Evolutionary conservation across 2,113 vertebrate genomes (phyloP), one percentile per base, ranked within the genome.

Genomic region (Sinocyclocheilus grahami): DNA sequence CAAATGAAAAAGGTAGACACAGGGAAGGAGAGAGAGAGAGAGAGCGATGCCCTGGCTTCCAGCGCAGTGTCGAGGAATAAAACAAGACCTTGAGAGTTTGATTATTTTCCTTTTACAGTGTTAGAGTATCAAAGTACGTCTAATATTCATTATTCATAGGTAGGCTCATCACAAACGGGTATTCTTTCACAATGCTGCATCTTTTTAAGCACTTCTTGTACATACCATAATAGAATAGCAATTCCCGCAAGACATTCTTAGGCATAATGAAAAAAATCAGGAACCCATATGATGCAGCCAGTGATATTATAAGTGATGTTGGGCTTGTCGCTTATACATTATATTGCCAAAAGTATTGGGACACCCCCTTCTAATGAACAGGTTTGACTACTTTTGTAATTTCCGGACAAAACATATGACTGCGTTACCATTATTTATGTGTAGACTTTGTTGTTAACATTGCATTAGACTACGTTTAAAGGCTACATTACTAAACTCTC

Each of bases 71-170:
- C 27, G 48, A 85, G 65, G 86, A 88, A 86, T 80, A 86, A 90
- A 85, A 78, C 78, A 80, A 89, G 79, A 86, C 85, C 82, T 85
- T 88, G 85, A 88, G 83, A 87, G 87, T 88, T 86, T 87, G 83
- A 84, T 81, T 83, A 10, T 76, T 80, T 85, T 87, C 48, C 39
- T 67, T 82, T 63, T 33, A 77, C 72, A 62, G 58, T 82, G 69
- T 76, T 83, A 76, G 58, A 78, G 80, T 87, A 78, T 87, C 79
- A 87, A 77, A 83, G 86, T 69, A 24, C 46, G 55, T 53, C 46
- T 55, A 77, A 53, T 87, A 78, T 87, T 77, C 62, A 83, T 83
- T 83, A 83, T 87, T 83, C 82, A 84, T 84, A 42, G 67, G 51
- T 84, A 30, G 51, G 74, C 62, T 55, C 62, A 76, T 77, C 86